Evolutionary conservation across 2,113 vertebrate species (phyloP).

Genomic region (Mola mola): DNA sequence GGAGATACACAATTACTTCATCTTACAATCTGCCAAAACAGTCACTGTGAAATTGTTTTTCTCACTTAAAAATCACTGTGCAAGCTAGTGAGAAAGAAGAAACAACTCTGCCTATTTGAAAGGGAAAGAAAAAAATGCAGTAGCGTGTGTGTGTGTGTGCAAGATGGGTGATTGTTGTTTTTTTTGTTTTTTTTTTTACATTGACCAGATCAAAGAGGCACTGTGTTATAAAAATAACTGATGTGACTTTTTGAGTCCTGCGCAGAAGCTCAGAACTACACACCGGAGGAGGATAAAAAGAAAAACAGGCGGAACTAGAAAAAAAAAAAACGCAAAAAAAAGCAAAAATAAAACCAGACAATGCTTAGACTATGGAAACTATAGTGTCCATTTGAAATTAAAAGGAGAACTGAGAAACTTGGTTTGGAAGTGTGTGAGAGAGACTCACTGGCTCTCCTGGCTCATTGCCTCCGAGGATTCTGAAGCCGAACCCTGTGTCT

Average conservation of each 20-base stretch:
- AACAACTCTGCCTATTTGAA: constrained; percentile 43
- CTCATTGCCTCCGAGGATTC: constrained; percentile 99
- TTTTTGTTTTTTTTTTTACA: constrained; percentile 13
- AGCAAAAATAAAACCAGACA: too few species aligned
- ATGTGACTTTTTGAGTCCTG: constrained; percentile 27
- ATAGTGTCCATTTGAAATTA: background rate
- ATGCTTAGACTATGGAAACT: background rate
- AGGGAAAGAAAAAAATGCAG: constrained; percentile 9
- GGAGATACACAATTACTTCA: constrained; percentile 14
- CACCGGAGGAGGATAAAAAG: constrained; percentile 9
- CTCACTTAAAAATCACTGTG: constrained; percentile 23
- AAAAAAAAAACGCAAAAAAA: too few species aligned
- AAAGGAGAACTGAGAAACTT: background rate
- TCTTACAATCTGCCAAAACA: background rate
- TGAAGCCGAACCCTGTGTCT: constrained; percentile 98
- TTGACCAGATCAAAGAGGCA: constrained; percentile 55
- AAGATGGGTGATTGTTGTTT: constrained; percentile 9
- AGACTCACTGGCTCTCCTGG: constrained; percentile 96
- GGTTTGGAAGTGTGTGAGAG: constrained; percentile 6
- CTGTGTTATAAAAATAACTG: constrained; percentile 17
- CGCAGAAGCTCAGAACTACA: constrained; percentile 15
- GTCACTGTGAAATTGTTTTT: too few species aligned
- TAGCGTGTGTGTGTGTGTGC: background rate
- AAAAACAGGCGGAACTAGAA: constrained; percentile 4
- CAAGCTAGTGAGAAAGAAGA: constrained; percentile 41